phyloP scores from a whole-genome alignment of 2,888 invertebrate genomes.

The Amiota minor region DNA sequence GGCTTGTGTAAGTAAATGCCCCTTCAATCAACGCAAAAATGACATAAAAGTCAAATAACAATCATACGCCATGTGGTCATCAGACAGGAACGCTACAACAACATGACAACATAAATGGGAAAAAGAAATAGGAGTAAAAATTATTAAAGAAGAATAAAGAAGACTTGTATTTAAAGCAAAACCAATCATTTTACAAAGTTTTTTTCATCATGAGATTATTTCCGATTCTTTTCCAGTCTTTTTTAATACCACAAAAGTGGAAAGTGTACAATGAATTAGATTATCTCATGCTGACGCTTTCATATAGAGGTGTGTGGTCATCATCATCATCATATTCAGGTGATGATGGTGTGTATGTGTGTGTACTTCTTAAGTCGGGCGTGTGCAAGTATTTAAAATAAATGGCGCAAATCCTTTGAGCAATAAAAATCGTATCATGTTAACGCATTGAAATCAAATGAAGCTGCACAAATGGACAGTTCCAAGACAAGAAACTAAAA shows the following conservation, averaged over 20 bases:
- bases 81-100: no score
- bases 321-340: neutral
- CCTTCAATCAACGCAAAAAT: no score
- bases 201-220: neutral
- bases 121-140: no score
- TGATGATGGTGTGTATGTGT: slow-evolving; percentile 18
- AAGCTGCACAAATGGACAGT: slow-evolving; percentile 59
- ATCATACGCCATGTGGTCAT: no score
- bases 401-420: slow-evolving; percentile 60
- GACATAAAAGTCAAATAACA: no score
- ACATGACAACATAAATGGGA: no score
- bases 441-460: slow-evolving; percentile 60
- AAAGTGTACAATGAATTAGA: slow-evolving; percentile 38
- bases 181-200: slow-evolving; percentile 4
- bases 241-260: slow-evolving; percentile 58
- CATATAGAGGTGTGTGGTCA: slow-evolving; percentile 5
- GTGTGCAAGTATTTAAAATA: slow-evolving; percentile 52
- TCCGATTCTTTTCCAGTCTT: neutral
- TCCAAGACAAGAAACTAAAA: slow-evolving; percentile 32
- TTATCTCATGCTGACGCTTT: neutral
- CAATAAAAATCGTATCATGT: slow-evolving; percentile 60
- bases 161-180: no score
- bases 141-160: no score
- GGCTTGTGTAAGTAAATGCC: no score
- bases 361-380: slow-evolving; percentile 32